Evolutionary conservation across 2,888 invertebrate genomes (phyloP).

Genomic region (Xiphydria camelus): DNA sequence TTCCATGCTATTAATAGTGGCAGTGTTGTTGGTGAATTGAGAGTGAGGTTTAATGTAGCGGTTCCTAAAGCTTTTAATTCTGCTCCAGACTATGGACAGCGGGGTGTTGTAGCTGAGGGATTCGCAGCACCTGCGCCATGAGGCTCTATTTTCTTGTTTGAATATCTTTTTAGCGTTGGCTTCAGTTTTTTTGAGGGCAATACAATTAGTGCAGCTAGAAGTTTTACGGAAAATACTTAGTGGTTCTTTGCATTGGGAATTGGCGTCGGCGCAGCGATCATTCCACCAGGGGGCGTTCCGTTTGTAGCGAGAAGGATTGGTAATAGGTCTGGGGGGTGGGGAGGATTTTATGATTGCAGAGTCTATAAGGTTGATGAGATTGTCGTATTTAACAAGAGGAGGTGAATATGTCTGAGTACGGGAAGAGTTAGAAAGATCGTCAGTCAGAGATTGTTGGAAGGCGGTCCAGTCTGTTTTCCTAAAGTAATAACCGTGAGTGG

Average conservation of each 20-base stretch:
- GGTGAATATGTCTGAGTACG: too few species aligned
- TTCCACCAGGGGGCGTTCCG: slow-evolving; percentile 2
- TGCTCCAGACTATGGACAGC: background rate
- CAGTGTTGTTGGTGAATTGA: background rate
- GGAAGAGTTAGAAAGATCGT: too few species aligned
- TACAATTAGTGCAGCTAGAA: background rate
- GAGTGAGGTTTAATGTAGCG: background rate
- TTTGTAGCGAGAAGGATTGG: too few species aligned
- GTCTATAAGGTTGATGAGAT: too few species aligned
- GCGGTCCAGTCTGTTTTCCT: too few species aligned
- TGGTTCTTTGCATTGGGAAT: background rate
- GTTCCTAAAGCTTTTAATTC: background rate
- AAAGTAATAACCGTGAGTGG: too few species aligned
- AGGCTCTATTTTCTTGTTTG: background rate
- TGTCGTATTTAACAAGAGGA: too few species aligned
- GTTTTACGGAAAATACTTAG: background rate
- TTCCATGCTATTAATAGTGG: too few species aligned
- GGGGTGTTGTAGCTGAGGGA: background rate
- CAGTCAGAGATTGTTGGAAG: too few species aligned
- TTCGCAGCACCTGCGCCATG: background rate
- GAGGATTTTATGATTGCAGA: too few species aligned
- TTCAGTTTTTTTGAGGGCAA: background rate
- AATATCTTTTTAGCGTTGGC: background rate
- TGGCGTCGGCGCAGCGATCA: background rate
- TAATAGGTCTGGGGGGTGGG: too few species aligned